phyloP scores from a whole-genome alignment of 2,797 vertebrate genomes.

The Gadopsis bispinosus region DNA sequence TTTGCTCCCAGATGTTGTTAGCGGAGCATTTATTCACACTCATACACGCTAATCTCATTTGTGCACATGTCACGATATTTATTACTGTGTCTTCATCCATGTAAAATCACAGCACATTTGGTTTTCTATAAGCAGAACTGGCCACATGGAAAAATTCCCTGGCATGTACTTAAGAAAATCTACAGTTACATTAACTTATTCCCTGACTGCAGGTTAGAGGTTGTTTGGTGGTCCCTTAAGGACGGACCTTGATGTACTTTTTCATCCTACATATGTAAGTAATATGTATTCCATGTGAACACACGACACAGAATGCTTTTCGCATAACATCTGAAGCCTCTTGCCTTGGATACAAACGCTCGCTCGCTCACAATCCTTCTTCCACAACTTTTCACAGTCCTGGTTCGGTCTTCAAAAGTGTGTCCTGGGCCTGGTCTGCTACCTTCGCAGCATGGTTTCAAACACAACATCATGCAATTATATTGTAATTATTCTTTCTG shows the following conservation, averaged over 20 bases:
- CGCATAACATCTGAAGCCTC: conserved; percentile 76
- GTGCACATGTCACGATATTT: conserved; percentile 27
- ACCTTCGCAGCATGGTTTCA: conserved; percentile 43
- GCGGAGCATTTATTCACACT: conserved; percentile 17
- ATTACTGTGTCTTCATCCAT: conserved; percentile 36
- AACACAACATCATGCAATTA: conserved; percentile 58
- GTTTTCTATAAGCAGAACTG: conserved; percentile 62
- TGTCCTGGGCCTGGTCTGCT: conserved; percentile 46
- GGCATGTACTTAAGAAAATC: conserved; percentile 81
- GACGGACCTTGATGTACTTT: conserved; percentile 77
- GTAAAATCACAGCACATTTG: conserved; percentile 43
- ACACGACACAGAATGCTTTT: conserved; percentile 80
- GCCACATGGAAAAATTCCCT: conserved; percentile 76
- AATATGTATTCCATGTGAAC: conserved; percentile 85
- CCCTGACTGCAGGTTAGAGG: conserved; percentile 77
- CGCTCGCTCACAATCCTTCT: conserved; percentile 68
- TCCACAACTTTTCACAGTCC: conserved; percentile 62
- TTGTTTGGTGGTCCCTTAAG: conserved; percentile 79
- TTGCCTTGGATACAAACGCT: conserved; percentile 71
- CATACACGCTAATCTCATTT: conserved; percentile 27
- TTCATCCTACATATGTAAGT: conserved; percentile 84
- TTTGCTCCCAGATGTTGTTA: conserved; percentile 4
- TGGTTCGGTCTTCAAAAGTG: conserved; percentile 53
- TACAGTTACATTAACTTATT: conserved; percentile 82
- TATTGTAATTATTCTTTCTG: conserved; percentile 63